phyloP scores from a whole-genome alignment of 2,113 vertebrate species.

The Carassius gibelio region DNA sequence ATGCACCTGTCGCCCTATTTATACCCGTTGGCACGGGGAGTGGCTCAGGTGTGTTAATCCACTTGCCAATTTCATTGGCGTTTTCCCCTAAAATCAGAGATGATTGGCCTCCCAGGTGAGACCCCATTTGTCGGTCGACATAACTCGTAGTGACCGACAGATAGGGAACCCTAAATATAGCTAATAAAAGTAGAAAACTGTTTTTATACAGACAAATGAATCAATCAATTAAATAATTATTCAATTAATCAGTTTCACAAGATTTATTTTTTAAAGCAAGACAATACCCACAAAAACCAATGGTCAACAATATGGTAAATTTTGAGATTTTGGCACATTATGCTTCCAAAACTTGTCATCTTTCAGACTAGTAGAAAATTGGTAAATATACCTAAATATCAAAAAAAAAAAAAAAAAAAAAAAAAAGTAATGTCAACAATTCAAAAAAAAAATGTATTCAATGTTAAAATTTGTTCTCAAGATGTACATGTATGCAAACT shows the following conservation, averaged over 20 bases:
- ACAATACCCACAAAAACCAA: too few relatives aligned
- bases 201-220: too few relatives aligned
- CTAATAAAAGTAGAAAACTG: background rate
- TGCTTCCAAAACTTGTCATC: background rate
- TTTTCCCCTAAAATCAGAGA: too few relatives aligned
- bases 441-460: too few relatives aligned
- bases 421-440: background rate
- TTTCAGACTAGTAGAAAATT: background rate
- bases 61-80: too few relatives aligned
- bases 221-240: background rate
- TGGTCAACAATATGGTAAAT: background rate
- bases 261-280: background rate
- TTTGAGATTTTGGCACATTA: background rate
- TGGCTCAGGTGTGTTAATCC: too few relatives aligned
- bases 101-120: too few relatives aligned
- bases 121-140: too few relatives aligned
- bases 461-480: background rate
- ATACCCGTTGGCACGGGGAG: too few relatives aligned
- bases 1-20: too few relatives aligned
- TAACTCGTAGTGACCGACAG: too few relatives aligned
- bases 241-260: too few relatives aligned
- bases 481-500: background rate
- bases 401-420: background rate
- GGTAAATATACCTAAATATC: background rate
- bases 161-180: background rate